A percentile compares a stretch with the other conserved stretches of the same genome.
phyloP scores from a whole-genome alignment of 2,888 invertebrate genomes.

The Mesodorylaimus sp. region DNA sequence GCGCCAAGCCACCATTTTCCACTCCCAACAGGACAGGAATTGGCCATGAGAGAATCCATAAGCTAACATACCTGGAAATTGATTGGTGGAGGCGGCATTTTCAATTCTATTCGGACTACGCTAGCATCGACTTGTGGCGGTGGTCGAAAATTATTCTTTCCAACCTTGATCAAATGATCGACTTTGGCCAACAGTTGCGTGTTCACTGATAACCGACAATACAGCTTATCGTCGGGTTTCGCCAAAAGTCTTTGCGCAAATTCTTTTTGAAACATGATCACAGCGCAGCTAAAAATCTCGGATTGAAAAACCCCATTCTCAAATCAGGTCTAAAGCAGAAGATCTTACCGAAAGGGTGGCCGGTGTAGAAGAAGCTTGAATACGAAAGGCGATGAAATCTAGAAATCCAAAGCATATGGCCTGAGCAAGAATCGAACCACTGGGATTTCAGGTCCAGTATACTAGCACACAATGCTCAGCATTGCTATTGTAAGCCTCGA shows the following conservation, averaged over 20 bases:
- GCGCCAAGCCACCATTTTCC: too few relatives aligned
- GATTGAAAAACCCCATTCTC: neutral
- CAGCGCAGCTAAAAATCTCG: constrained; percentile 53
- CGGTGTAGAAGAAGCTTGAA: constrained; percentile 74
- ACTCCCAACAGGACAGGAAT: too few relatives aligned
- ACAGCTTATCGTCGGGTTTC: constrained; percentile 87
- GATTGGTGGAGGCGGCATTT: constrained; percentile 85
- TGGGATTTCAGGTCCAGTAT: neutral
- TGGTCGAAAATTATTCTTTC: constrained; percentile 91
- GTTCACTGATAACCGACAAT: constrained; percentile 84
- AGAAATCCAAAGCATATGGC: constrained; percentile 19
- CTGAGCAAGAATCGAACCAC: constrained; percentile 9
- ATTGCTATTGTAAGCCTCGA: neutral
- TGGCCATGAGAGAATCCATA: too few relatives aligned
- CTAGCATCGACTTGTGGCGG: constrained; percentile 98
- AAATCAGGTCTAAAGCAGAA: neutral
- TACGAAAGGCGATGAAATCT: constrained; percentile 60
- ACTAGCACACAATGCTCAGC: neutral
- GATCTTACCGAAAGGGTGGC: constrained; percentile 33
- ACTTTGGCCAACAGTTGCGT: constrained; percentile 84
- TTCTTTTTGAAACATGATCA: constrained; percentile 95
- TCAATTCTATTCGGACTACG: constrained; percentile 88
- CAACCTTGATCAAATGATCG: constrained; percentile 87
- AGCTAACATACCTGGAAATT: constrained; percentile 46
- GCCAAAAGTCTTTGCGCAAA: constrained; percentile 92